These are phyloP conservation scores for Amphiprion percula DNA, from an alignment of 2,113 vertebrate species.

Conservation along the genomic window DNA sequence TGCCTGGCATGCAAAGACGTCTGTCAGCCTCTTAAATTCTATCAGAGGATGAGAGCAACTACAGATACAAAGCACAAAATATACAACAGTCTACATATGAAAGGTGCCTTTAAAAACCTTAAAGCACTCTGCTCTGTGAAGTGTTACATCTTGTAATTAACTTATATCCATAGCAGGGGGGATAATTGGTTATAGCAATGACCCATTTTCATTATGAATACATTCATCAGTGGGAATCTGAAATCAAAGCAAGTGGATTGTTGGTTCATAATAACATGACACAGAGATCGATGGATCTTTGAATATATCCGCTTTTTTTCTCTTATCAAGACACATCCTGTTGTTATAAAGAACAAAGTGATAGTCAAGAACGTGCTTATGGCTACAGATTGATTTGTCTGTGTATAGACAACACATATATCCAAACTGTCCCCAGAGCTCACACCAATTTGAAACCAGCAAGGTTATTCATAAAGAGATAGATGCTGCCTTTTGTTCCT, in stretches of 20 bases:
- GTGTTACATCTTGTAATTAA: background rate
- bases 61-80: slow-evolving; percentile 6
- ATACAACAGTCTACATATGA: background rate
- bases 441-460: slow-evolving; percentile 65
- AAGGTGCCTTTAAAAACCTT: slow-evolving; percentile 3
- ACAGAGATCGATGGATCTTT: slow-evolving; percentile 18
- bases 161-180: background rate
- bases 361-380: background rate
- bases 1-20: background rate
- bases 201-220: slow-evolving; percentile 19
- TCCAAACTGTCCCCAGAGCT: slow-evolving; percentile 53
- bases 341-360: slow-evolving; percentile 27
- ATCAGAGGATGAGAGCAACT: background rate
- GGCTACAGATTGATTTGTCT: slow-evolving; percentile 43
- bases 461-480: slow-evolving; percentile 79
- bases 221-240: slow-evolving; percentile 14
- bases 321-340: slow-evolving; percentile 3
- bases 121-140: background rate
- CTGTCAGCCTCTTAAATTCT: slow-evolving; percentile 6
- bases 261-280: background rate
- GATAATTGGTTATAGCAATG: background rate
- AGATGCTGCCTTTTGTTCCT: slow-evolving; percentile 68
- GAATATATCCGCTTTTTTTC: background rate
- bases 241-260: slow-evolving; percentile 24
- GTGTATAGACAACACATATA: slow-evolving; percentile 7